Evolutionary conservation across 1,140 invertebrate genomes (phyloP).

Genomic region (Thalassaphorura encarpata): DNA sequence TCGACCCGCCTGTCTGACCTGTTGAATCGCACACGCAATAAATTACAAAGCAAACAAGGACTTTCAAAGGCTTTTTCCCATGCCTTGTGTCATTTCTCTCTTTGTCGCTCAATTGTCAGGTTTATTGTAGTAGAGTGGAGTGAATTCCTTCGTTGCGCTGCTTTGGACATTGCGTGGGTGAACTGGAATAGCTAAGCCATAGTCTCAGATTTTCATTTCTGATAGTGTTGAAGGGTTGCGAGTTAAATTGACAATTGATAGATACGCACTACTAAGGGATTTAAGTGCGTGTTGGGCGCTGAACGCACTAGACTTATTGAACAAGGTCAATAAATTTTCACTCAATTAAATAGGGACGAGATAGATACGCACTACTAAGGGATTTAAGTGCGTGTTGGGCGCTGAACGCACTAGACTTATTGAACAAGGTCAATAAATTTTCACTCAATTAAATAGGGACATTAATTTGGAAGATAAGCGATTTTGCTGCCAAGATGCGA

Average conservation of each 20-base stretch:
- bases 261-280: background rate
- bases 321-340: background rate
- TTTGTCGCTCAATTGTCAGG: too few relatives aligned
- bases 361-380: background rate
- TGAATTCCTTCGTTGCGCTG: too few relatives aligned
- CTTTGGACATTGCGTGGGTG: too few relatives aligned
- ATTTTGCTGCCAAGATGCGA: constrained; percentile 71
- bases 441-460: constrained; percentile 47
- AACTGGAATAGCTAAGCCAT: too few relatives aligned
- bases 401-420: background rate
- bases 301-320: background rate
- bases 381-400: background rate
- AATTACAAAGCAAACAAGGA: too few relatives aligned
- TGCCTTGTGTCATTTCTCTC: too few relatives aligned
- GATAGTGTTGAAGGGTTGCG: too few relatives aligned
- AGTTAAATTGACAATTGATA: background rate
- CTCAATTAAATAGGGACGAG: background rate
- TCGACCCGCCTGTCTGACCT: too few relatives aligned
- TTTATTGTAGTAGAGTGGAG: too few relatives aligned
- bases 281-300: background rate
- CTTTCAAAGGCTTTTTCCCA: too few relatives aligned
- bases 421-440: background rate
- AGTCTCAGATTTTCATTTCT: too few relatives aligned
- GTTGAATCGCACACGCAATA: too few relatives aligned
- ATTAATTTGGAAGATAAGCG: constrained; percentile 81